Evolutionary conservation across 64 coral and sea anemone genomes (phyloP), one percentile per base, ranked within the genome.

Genomic region (Montipora capricornis): DNA sequence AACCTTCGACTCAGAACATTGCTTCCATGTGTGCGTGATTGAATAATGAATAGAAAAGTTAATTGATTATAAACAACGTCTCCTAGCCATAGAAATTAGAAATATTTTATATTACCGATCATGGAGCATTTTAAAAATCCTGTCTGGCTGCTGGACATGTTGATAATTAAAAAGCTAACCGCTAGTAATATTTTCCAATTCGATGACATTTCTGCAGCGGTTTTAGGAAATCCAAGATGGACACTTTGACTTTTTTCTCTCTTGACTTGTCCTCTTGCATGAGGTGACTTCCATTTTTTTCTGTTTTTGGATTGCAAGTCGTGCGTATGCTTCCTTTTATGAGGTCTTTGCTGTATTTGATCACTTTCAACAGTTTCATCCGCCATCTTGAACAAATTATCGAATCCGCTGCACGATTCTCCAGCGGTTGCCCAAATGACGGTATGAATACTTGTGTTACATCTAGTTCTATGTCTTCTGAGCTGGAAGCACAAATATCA

Each of bases 111-210:
- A 24, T 24, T 24, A 0, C 22, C 22, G 22, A 24, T 24, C 22
- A 24, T 24, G 22, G 22, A 24, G 22, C 22, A 24, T 24, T 24
- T 24, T 24, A 24, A 24, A 24, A 24, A 24, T 24, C 22, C 22
- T 24, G 22, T 24, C 22, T 24, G 22, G 22, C 22, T 0, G 22
- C 22, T 24, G 22, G 22, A 24, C 22, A 24, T 24, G 22, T 24
- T 24, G 22, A 24, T 24, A 24, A 24, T 24, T 6, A 55, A 55
- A 55, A 5, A 53, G 47, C 88, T 20, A 74, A 97, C 95, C 88
- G 57, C 93, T 62, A 79, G 80, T 44, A 97, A 82, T 53, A 73
- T 59, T 55, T 94, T 97, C 95, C 95, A 97, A 58, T 97, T 97
- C 77, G 95, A 94, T 44, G 95, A 97, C 50, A 97, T 94, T 49